Base-by-base conservation (phyloP, 2,797 vertebrate species). In the Ctenochaetus hawaiiensis region DNA sequence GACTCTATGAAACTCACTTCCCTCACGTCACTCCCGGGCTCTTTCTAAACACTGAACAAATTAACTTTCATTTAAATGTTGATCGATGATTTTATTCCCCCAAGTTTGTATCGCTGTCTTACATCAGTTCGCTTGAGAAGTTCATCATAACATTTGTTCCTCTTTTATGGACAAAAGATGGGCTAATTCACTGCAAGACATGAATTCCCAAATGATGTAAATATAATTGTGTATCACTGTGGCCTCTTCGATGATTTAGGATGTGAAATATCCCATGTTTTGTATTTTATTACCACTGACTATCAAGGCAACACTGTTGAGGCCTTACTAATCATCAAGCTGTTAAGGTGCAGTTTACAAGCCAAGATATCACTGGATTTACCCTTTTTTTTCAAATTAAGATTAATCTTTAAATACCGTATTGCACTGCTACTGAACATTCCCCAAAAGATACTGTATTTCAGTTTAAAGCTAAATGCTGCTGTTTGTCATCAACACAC, bases 231-330 rank as follows among this genome's bases (percentile, higher is more conserved):
- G 5, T 72, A 18, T 83, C 78, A 76, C 80, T 80, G 65, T 85
- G 83, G 72, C 78, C 49, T 80, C 74, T 70, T 79, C 63, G 68
- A 75, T 79, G 67, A 65, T 48, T 63, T 86, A 81, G 75, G 82
- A 81, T 84, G 67, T 87, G 78, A 91, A 82, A 60, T 56, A 6
- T 70, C 70, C 54, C 30, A 17, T 75, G 62, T 67, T 65, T 17
- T 82, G 78, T 85, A 52, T 89, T 83, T 81, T 80, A 52, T 81
- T 78, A 83, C 81, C 77, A 67, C 73, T 72, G 74, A 72, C 67
- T 82, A 70, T 88, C 48, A 66, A 57, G 61, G 52, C 72, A 69
- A 77, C 78, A 76, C 75, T 85, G 72, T 81, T 57, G 69, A 82
- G 66, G 81, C 84, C 78, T 82, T 75, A 72, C 39, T 47, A 57